phyloP scores from a whole-genome alignment of 2,113 vertebrate species.

The Lynx canadensis region DNA sequence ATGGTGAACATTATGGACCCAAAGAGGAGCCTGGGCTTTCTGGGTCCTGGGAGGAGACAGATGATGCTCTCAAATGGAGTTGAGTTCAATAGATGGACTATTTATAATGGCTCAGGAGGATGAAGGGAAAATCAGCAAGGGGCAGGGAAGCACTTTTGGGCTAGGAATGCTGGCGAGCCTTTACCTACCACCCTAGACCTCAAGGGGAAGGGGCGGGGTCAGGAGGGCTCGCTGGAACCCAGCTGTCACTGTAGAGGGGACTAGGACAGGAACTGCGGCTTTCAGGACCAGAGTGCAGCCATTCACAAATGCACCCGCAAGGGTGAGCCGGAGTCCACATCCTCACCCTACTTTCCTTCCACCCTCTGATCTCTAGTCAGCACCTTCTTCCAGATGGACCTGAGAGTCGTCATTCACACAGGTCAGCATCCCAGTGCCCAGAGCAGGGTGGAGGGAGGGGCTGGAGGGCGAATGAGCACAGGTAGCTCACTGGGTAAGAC shows the following conservation, averaged over 20 bases:
- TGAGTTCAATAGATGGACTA: background rate
- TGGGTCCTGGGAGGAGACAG: background rate
- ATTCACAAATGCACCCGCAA: no score
- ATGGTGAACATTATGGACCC: background rate
- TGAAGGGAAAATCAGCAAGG: background rate
- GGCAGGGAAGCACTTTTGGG: background rate
- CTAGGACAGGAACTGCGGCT: rapidly evolving
- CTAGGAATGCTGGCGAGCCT: no score
- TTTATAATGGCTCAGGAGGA: background rate
- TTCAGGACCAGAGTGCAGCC: background rate
- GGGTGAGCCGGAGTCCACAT: background rate
- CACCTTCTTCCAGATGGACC: rapidly evolving
- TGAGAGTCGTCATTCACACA: rapidly evolving
- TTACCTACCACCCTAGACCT: background rate
- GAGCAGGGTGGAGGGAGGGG: background rate
- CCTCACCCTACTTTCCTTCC: no score
- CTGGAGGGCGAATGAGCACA: background rate
- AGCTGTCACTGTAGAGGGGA: background rate
- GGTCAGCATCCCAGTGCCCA: background rate
- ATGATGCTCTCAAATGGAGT: background rate
- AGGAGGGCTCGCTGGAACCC: background rate
- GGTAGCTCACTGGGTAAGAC: no score
- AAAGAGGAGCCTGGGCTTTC: background rate
- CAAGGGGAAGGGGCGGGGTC: background rate
- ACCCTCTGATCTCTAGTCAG: rapidly evolving